Evolutionary conservation across 1,140 invertebrate species (phyloP).

Genomic region (Calosoma granatense): DNA sequence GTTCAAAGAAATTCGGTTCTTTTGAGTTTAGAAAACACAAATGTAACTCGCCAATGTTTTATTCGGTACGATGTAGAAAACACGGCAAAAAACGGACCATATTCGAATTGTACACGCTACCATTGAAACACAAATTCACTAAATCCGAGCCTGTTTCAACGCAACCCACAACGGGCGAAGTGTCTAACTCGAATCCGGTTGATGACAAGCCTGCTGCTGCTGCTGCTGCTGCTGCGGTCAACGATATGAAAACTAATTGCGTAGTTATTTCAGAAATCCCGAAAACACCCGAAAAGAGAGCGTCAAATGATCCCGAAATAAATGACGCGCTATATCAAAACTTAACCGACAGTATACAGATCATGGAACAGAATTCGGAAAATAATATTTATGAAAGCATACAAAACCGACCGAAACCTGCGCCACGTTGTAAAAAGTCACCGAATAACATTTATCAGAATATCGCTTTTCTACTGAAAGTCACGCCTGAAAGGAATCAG

Average conservation of each 20-base stretch:
- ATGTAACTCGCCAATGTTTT: constrained; percentile 34
- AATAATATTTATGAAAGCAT: constrained; percentile 10
- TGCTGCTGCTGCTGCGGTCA: too few relatives aligned
- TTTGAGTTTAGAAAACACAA: constrained; percentile 31
- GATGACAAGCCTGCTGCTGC: background rate
- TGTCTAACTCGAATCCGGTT: background rate
- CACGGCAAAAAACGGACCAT: constrained; percentile 30
- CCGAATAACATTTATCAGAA: constrained; percentile 16
- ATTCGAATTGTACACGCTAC: constrained; percentile 16
- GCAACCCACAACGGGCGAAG: background rate
- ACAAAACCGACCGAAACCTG: constrained; percentile 23
- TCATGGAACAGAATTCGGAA: constrained; percentile 25
- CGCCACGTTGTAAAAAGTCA: constrained; percentile 27
- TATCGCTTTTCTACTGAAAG: background rate
- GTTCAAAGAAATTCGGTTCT: constrained; percentile 27
- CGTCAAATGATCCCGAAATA: background rate
- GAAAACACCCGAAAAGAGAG: constrained; percentile 14
- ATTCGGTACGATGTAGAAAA: constrained; percentile 33
- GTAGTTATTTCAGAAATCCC: constrained; percentile 13
- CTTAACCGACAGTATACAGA: constrained; percentile 30
- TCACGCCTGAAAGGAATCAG: background rate
- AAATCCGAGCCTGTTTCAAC: background rate
- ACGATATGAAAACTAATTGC: background rate
- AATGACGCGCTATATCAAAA: constrained; percentile 20
- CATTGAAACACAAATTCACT: background rate